These are phyloP conservation scores for rabbit (Oryctolagus cuniculus) DNA, from an alignment of 2,113 vertebrate species.

Conservation along the genomic window DNA sequence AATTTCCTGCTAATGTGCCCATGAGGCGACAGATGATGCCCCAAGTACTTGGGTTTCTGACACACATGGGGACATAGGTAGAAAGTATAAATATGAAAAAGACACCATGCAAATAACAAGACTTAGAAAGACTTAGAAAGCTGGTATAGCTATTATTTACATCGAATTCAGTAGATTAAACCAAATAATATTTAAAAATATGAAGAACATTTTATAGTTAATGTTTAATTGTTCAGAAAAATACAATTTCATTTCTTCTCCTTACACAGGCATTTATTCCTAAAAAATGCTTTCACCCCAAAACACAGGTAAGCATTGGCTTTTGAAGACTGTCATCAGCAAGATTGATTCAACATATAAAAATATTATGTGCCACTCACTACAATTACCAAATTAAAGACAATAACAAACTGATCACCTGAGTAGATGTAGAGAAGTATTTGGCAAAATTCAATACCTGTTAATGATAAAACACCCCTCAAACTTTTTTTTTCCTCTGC, in stretches of 20 bases:
- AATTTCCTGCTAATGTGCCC: no score
- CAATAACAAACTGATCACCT: background rate
- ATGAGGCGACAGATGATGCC: no score
- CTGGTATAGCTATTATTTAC: background rate
- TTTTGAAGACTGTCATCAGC: background rate
- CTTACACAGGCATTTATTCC: background rate
- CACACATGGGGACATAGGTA: background rate
- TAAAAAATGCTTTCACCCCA: background rate
- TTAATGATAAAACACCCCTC: background rate
- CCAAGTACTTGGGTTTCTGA: no score
- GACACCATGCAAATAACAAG: background rate
- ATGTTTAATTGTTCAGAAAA: background rate
- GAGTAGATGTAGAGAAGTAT: background rate
- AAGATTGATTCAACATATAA: background rate
- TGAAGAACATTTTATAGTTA: background rate
- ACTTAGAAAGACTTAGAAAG: constrained; percentile 12
- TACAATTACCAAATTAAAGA: background rate
- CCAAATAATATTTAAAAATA: constrained; percentile 43
- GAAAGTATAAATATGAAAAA: background rate
- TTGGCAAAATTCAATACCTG: background rate
- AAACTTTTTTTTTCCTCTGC: background rate
- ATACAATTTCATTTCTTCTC: background rate
- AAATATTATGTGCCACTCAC: background rate
- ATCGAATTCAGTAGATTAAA: background rate
- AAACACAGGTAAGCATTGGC: background rate